A percentile compares a stretch with the other conserved stretches of the same genome.
Evolutionary conservation across 2,113 vertebrate genomes (phyloP).

Genomic region (Apaloderma vittatum): DNA sequence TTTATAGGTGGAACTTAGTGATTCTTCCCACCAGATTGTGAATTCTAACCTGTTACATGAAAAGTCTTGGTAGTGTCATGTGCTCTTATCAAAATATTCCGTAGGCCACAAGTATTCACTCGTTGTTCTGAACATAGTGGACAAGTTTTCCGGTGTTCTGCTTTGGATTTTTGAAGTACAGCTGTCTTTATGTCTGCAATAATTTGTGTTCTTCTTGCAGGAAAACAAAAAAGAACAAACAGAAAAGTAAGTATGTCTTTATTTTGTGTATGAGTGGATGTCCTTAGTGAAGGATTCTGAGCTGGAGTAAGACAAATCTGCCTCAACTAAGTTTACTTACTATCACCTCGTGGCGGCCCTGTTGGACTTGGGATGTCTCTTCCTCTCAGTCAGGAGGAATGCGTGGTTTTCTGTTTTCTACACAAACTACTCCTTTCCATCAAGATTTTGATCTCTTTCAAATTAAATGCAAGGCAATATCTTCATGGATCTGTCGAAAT

Average conservation of each 20-base stretch:
- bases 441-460: background rate
- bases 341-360: background rate
- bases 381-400: background rate
- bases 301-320: background rate
- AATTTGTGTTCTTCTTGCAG: constrained; percentile 77
- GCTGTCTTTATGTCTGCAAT: background rate
- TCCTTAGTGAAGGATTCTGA: background rate
- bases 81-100: background rate
- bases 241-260: constrained; percentile 89
- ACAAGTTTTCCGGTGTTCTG: background rate
- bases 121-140: background rate
- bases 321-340: background rate
- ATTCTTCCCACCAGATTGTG: fast-evolving
- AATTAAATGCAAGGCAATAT: background rate
- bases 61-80: fast-evolving
- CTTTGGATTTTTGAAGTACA: background rate
- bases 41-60: background rate
- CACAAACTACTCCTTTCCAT: background rate
- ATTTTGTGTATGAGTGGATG: background rate
- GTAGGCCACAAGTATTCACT: background rate
- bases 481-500: background rate
- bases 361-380: background rate
- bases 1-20: background rate
- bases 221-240: constrained; percentile 99
- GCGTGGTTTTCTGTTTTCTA: background rate